phyloP scores from a whole-genome alignment of 2,888 invertebrate species.

The Phaonia tiefii region DNA sequence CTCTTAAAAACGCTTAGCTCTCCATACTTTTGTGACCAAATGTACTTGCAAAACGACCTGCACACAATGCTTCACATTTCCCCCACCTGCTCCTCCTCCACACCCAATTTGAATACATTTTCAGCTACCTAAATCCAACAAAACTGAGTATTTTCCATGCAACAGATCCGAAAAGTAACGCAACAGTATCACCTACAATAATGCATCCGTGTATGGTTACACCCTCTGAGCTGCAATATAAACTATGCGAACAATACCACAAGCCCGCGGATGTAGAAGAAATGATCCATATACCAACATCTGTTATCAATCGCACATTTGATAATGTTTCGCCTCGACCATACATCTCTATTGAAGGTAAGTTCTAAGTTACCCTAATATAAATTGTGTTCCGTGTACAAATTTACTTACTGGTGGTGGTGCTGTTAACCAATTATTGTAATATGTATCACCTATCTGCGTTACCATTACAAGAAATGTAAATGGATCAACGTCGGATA shows the following conservation, averaged over 20 bases:
- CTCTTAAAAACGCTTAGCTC: no score
- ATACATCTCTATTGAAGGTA: constrained; percentile 76
- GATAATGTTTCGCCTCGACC: constrained; percentile 79
- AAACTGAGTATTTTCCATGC: constrained; percentile 54
- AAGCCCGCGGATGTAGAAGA: constrained; percentile 38
- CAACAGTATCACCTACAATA: constrained; percentile 23
- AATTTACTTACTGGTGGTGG: no score
- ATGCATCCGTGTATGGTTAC: background rate
- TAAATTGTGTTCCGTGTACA: constrained; percentile 25
- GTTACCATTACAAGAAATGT: no score
- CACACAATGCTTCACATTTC: constrained; percentile 8
- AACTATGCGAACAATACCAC: constrained; percentile 34
- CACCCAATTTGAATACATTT: constrained; percentile 41
- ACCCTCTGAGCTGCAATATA: constrained; percentile 19
- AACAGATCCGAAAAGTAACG: constrained; percentile 38
- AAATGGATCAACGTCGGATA: no score
- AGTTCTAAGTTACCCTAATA: constrained; percentile 54
- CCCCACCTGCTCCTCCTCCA: constrained; percentile 58
- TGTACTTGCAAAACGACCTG: background rate
- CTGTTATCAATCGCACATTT: constrained; percentile 73
- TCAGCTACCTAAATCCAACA: constrained; percentile 41
- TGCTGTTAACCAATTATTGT: no score
- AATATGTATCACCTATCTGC: no score
- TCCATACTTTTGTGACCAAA: no score
- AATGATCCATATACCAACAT: constrained; percentile 45